Evolutionary conservation across 2,113 vertebrate genomes (phyloP).

Genomic region (Grammomys surdaster): DNA sequence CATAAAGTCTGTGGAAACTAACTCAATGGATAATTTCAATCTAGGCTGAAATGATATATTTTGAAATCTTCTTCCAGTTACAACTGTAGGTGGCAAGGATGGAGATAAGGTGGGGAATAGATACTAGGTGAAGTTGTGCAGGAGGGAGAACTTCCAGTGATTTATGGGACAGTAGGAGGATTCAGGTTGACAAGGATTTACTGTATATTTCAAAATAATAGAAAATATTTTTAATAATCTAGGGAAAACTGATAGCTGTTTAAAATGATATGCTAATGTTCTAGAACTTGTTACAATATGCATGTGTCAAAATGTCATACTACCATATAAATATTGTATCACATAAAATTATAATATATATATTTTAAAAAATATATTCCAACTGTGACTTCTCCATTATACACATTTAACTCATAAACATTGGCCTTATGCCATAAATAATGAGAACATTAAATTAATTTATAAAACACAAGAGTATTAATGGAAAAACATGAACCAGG

Average conservation of each 20-base stretch:
- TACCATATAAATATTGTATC: not conserved
- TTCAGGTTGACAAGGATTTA: not conserved
- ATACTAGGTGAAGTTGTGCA: not conserved
- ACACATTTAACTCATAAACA: not conserved
- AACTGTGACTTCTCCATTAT: slow-evolving; percentile 1
- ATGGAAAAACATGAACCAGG: not conserved
- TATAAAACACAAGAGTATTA: not conserved
- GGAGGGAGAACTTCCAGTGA: not conserved
- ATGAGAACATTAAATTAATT: slow-evolving; percentile 37
- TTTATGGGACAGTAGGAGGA: not conserved
- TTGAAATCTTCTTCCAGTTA: not conserved
- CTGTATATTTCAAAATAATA: not conserved
- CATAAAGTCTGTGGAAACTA: not conserved
- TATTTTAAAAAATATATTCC: not conserved
- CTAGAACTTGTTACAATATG: not conserved
- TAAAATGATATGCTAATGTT: not conserved
- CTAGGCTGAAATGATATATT: not conserved
- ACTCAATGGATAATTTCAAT: not conserved
- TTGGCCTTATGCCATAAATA: not conserved
- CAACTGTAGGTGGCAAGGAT: not conserved
- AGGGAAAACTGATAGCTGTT: not conserved
- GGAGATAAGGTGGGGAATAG: not conserved
- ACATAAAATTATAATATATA: not conserved
- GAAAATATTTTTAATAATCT: not conserved
- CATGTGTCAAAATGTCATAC: not conserved